Base-by-base conservation (phyloP, 92 coral and sea anemone genomes). In the Ricordea florida region DNA sequence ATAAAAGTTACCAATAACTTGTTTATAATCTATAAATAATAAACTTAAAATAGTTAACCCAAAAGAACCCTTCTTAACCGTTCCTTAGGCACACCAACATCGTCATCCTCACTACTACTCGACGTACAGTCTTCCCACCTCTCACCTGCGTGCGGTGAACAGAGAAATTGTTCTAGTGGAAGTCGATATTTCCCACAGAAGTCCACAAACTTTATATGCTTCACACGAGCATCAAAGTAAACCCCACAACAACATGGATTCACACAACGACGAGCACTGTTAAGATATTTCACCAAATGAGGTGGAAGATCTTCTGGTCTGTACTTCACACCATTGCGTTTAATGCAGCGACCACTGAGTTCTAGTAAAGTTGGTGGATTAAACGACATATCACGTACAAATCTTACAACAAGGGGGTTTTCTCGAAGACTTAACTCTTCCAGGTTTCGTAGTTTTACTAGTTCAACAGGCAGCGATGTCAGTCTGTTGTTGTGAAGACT, bases 181-280 rank as follows among this genome's bases (percentile, higher is more conserved):
- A 94, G 82, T 4, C 98, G 87, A 71, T 94, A 94, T 50, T 94
- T 94, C 29, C 98, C 98, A 41, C 98, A 94, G 55, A 94, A 94
- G 72, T 94, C 98, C 24, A 92, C 97, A 86, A 94, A 94, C 84
- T 90, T 91, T n/a, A 94, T 92, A 72, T 90, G 90, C 27, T 87
- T 68, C 33, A 94, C 88, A 14, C 97, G 85, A 14, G 97, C 82
- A 60, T 93, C 94, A 89, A 94, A 94, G 70, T 88, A 94, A 35
- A 94, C 98, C 21, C 98, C 97, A 26, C 78, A 79, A 64, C 98
- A 94, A 46, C 69, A 58, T 1, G 98, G 98, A 53, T 94, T 94
- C n/a, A 91, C 97, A 57, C 98, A 94, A n/a, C 89, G 72, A 9
- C 91, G 77, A 38, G 97, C 98, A 74, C 91, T 91, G 68, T 94